These are phyloP conservation scores for Papilio aristodemus DNA, from an alignment of 1,140 invertebrate species.

Conservation along the genomic window DNA sequence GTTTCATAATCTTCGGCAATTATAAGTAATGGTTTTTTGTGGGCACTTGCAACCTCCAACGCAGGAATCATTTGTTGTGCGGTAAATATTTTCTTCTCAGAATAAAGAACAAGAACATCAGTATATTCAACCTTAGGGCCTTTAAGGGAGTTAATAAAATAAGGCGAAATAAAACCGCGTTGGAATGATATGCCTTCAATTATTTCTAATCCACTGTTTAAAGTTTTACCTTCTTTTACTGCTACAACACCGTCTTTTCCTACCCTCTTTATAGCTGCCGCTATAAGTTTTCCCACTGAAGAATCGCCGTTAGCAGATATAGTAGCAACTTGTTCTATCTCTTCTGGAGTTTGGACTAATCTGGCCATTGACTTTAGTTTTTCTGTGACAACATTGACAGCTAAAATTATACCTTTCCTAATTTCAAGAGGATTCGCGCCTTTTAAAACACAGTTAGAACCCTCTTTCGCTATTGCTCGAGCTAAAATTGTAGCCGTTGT, in stretches of 20 bases:
- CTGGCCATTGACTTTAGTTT: constrained; percentile 95
- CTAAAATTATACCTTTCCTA: constrained; percentile 96
- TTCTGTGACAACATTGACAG: constrained; percentile 95
- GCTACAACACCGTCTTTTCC: constrained; percentile 99
- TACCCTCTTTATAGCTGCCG: constrained; percentile 99
- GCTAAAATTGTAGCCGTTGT: constrained; percentile 99
- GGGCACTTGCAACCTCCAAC: constrained; percentile 96
- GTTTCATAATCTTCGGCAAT: constrained; percentile 99
- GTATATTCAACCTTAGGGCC: constrained; percentile 99
- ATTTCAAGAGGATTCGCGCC: constrained; percentile 99
- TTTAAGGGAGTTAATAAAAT: constrained; percentile 99
- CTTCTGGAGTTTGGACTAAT: constrained; percentile 97
- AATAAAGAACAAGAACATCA: constrained; percentile 96
- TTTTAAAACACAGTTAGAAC: constrained; percentile 99
- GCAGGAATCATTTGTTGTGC: constrained; percentile 99
- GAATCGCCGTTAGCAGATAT: constrained; percentile 99
- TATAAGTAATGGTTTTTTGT: constrained; percentile 97
- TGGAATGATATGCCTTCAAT: constrained; percentile 99
- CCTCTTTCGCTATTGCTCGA: constrained; percentile 98
- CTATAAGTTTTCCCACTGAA: constrained; percentile 95
- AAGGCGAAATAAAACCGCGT: constrained; percentile 99
- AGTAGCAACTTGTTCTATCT: constrained; percentile 99
- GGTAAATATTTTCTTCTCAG: constrained; percentile 99
- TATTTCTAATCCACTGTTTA: constrained; percentile 97
- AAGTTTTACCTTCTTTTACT: constrained; percentile 99